A percentile compares a stretch with the other conserved stretches of the same genome.
These are phyloP conservation scores for Dendrophyllia cribrosa DNA, from an alignment of 64 coral and sea anemone species.

Conservation along the genomic window DNA sequence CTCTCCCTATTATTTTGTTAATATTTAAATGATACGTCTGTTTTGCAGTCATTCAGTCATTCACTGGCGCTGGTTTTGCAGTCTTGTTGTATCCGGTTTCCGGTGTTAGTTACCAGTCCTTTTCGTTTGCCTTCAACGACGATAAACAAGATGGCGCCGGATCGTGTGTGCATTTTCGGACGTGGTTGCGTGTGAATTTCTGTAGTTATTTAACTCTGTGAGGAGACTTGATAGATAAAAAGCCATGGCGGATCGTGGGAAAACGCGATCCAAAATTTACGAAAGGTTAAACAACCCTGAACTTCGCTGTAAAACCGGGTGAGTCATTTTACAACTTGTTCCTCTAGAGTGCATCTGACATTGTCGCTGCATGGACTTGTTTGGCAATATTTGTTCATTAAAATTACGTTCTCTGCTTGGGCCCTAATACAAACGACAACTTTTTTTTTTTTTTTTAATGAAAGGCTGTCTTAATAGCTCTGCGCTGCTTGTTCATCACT, in stretches of 20 bases:
- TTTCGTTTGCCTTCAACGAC: neutral
- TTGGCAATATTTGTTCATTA: too few species aligned
- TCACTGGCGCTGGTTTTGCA: too few species aligned
- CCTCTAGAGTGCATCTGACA: too few species aligned
- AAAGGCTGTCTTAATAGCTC: neutral
- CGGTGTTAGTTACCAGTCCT: neutral
- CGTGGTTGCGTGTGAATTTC: neutral
- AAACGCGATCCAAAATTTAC: conserved; percentile 73
- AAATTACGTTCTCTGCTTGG: too few species aligned
- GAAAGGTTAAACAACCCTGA: conserved; percentile 91
- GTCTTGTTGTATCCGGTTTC: too few species aligned
- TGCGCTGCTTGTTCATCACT: neutral
- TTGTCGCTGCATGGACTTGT: too few species aligned
- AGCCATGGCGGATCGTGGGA: conserved; percentile 74
- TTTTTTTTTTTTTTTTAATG: too few species aligned
- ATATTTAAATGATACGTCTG: too few species aligned
- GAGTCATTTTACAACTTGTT: neutral
- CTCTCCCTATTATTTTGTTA: too few species aligned
- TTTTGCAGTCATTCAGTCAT: too few species aligned
- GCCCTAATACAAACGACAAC: too few species aligned
- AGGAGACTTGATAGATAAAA: neutral
- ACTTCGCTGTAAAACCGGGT: conserved; percentile 94
- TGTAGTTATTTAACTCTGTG: neutral
- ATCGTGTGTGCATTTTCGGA: neutral
- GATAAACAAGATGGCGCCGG: neutral